Conservation (phyloP, 1,140 invertebrate species). For the Calephelis nemesis region DNA sequence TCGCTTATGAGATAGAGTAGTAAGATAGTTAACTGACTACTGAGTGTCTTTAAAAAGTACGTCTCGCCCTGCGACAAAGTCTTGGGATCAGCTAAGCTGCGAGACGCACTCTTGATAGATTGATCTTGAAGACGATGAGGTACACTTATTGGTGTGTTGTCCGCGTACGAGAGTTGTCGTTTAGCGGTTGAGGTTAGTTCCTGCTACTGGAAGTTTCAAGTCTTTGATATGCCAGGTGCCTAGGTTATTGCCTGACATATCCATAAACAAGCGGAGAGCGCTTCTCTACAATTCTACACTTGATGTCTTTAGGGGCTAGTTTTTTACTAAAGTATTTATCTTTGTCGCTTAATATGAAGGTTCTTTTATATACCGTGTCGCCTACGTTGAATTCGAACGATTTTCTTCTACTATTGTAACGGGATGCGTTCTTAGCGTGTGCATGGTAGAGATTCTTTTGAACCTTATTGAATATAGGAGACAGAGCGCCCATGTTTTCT, state of each 20-base stretch:
- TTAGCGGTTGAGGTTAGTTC: too few species aligned
- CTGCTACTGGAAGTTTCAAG: too few species aligned
- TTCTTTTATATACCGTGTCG: slow-evolving; percentile 25
- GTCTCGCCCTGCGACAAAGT: too few species aligned
- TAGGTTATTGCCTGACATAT: not conserved
- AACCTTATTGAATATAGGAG: slow-evolving; percentile 28
- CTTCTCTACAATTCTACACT: slow-evolving; percentile 23
- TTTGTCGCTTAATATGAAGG: slow-evolving; percentile 27
- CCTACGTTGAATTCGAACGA: slow-evolving; percentile 27
- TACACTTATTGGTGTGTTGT: too few species aligned
- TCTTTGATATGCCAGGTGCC: too few species aligned
- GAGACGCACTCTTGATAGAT: too few species aligned
- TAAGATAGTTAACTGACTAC: too few species aligned
- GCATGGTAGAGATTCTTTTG: slow-evolving; percentile 21
- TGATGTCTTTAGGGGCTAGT: slow-evolving; percentile 26
- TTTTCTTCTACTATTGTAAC: slow-evolving; percentile 26
- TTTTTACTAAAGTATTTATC: slow-evolving; percentile 2
- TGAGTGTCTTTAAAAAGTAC: too few species aligned
- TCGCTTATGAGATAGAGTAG: too few species aligned
- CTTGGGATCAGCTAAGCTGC: too few species aligned
- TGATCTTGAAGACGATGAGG: too few species aligned
- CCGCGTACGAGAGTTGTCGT: too few species aligned
- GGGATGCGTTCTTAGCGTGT: slow-evolving; percentile 22
- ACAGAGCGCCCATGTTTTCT: slow-evolving; percentile 27
- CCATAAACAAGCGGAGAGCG: slow-evolving; percentile 22